Percentiles rank a stretch among this genome's conserved stretches.
phyloP scores from a whole-genome alignment of 1,140 invertebrate genomes.

The Phocides pigmalion region DNA sequence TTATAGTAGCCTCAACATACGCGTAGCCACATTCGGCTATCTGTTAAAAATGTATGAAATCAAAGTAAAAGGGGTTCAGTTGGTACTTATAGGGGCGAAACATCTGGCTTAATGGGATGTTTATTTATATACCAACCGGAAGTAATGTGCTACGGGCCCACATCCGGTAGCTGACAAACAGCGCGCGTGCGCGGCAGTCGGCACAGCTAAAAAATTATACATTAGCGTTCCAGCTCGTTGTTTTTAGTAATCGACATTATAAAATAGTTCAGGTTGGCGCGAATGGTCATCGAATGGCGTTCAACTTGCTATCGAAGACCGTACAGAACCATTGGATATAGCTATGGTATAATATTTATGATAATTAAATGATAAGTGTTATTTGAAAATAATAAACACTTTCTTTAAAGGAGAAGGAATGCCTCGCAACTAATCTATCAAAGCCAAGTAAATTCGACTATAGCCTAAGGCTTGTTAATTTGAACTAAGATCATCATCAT shows the following conservation, averaged over 20 bases:
- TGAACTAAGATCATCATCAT: no score
- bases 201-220: constrained; percentile 37
- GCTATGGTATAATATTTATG: no score
- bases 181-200: constrained; percentile 46
- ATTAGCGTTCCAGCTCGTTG: constrained; percentile 17
- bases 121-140: constrained; percentile 75
- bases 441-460: no score
- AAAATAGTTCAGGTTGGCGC: neutral
- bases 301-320: constrained; percentile 5
- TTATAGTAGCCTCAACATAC: no score
- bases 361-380: no score
- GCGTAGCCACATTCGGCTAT: no score
- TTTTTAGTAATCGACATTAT: constrained; percentile 28
- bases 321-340: no score
- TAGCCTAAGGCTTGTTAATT: no score
- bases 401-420: no score
- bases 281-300: neutral
- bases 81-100: constrained; percentile 51
- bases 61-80: constrained; percentile 38
- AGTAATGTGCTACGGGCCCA: constrained; percentile 65
- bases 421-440: no score
- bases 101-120: constrained; percentile 70
- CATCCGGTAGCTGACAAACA: constrained; percentile 61
- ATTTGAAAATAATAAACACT: no score
- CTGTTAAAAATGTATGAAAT: constrained; percentile 26